A percentile compares a stretch with the other conserved stretches of the same genome.
Evolutionary conservation across 2,888 invertebrate species (phyloP).

Genomic region (Nomada flava): DNA sequence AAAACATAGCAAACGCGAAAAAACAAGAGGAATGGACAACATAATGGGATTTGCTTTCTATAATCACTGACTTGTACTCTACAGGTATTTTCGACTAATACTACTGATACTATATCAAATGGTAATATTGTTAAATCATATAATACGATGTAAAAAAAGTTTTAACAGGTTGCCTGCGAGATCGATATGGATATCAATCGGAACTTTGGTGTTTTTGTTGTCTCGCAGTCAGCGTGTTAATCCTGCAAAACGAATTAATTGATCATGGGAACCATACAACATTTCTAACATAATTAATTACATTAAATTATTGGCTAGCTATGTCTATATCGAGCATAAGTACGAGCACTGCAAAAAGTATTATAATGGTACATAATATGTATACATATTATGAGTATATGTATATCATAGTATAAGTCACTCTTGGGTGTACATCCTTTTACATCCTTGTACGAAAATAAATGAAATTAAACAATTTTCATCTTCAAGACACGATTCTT

Average conservation of each 20-base stretch:
- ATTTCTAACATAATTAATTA: background rate
- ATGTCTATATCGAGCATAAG: background rate
- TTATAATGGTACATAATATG: background rate
- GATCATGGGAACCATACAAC: background rate
- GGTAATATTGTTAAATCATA: too few species aligned
- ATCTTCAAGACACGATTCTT: constrained; percentile 41
- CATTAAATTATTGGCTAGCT: too few species aligned
- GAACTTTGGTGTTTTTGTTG: too few species aligned
- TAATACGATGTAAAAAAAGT: background rate
- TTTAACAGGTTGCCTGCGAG: background rate
- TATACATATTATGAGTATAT: background rate
- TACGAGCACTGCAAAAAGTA: constrained; percentile 16
- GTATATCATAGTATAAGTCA: constrained; percentile 12
- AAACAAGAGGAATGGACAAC: background rate
- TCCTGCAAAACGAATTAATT: constrained; percentile 13
- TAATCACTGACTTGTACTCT: constrained; percentile 46
- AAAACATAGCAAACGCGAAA: background rate
- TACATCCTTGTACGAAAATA: constrained; percentile 32
- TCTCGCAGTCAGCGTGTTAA: too few species aligned
- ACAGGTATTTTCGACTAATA: constrained; percentile 35
- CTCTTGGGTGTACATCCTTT: constrained; percentile 1
- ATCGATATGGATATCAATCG: too few species aligned
- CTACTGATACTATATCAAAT: constrained; percentile 7
- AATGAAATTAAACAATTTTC: constrained; percentile 13
- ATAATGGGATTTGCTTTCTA: background rate